Percentiles rank a stretch among this genome's conserved stretches.
These are phyloP conservation scores for Endotricha flammealis DNA, from an alignment of 2,888 invertebrate species.

Conservation along the genomic window DNA sequence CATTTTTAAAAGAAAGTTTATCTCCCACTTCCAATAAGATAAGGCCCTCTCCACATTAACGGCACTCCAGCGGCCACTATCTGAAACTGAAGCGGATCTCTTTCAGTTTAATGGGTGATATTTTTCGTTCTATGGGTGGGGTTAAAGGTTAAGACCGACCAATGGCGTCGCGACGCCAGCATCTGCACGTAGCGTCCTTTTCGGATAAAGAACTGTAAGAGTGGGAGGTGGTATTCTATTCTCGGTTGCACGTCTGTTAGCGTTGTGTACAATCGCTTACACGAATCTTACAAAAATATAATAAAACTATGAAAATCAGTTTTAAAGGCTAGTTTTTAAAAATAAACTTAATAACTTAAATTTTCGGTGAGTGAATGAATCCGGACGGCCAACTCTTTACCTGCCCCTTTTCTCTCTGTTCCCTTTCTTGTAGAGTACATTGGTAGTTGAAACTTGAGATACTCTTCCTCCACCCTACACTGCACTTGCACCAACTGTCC, in stretches of 20 bases:
- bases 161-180: constrained; percentile 48
- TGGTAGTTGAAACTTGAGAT: too few species aligned
- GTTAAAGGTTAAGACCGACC: constrained; percentile 68
- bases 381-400: too few species aligned
- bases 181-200: constrained; percentile 35
- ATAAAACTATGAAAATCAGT: too few species aligned
- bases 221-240: constrained; percentile 63
- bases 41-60: constrained; percentile 51
- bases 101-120: constrained; percentile 70
- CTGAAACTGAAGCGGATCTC: constrained; percentile 63
- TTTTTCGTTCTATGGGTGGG: constrained; percentile 72
- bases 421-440: too few species aligned
- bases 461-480: too few species aligned
- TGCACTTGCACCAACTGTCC: too few species aligned
- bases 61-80: constrained; percentile 40
- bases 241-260: constrained; percentile 44
- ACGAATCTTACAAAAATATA: constrained; percentile 20
- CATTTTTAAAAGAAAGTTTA: constrained; percentile 28
- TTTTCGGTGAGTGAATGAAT: too few species aligned
- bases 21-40: constrained; percentile 40
- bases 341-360: too few species aligned
- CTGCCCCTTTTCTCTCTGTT: too few species aligned
- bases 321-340: too few species aligned
- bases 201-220: constrained; percentile 43
- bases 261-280: constrained; percentile 28